Evolutionary conservation across 2,888 invertebrate genomes (phyloP), one percentile per base, ranked within the genome.

Genomic region (Leptopterna dolabrata): DNA sequence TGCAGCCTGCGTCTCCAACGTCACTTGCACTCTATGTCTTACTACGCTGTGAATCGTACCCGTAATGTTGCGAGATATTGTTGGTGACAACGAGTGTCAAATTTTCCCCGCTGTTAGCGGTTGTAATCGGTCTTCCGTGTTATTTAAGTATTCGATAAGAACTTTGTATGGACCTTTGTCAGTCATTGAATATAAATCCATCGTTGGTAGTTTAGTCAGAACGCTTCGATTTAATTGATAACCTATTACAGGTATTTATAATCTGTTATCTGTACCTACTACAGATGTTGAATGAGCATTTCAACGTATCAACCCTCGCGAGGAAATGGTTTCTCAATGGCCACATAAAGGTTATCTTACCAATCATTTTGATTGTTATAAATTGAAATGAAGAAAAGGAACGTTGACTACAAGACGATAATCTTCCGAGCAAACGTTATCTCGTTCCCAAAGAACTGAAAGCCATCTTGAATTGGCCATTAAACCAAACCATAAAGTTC

Each of bases 401-500:
- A 36, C 36, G 2, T 36, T 27, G 63, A 27, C 63, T 63, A 63
- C 63, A 63, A 19, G 63, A 24, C 24, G 63, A 63, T 63, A 24
- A 63, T 81, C 81, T 29, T 27, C 2, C 30, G 0, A 55, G 55
- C 30, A 51, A 81, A 81, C 16, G 51, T 51, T 51, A 55, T 9
- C 63, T 27, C 55, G 30, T 14, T 81, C 6, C 30, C 13, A 51
- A 81, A 36, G n/a, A 36, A 55, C 16, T 13, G n/a, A 81, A 45
- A 45, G 43, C 27, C 30, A 30, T 55, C 36, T 81, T 30, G 14
- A 81, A 51, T 51, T 14, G 55, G 30, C 51, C 81, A 55, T 47
- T 81, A 81, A 81, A 81, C 55, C 81, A 29, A 81, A 55, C 81
- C 81, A 81, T 81, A 81, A 81, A 81, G 36, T 81, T 55, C 55